Evolutionary conservation across 1,140 invertebrate species (phyloP), one percentile per base, ranked within the genome.

Genomic region (Drosophila guanche): DNA sequence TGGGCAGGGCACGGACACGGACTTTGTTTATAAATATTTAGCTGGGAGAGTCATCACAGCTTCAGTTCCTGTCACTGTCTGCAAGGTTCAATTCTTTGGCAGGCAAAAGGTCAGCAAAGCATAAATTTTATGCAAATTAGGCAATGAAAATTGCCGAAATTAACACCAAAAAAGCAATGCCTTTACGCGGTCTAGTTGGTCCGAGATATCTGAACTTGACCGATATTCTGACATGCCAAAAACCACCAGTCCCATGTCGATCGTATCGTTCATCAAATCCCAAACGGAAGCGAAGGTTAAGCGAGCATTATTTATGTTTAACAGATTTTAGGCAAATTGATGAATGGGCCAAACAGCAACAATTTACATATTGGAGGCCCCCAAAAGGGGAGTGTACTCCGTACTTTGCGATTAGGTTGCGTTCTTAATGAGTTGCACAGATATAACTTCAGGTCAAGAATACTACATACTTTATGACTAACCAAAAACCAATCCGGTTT

Each of bases 201-300:
- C 75, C 50, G 10, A 37, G 33, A 55, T 40, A 55, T 56, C 66
- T 77, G 83, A 85, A 86, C 81, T 85, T 85, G 81, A 81, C 81
- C 77, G 77, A 85, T 85, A 75, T 85, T 60, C 41, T 58, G 50
- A 59, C 53, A 68, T 42, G 42, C 37, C 29, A 29, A 42, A 47
- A 57, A 50, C 41, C 71, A 50, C 20, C 43, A 48, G 25, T 7
- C 70, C 70, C 53, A 40, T 48, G 55, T 41, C 37, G 27, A 72
- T 72, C 45, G 57, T 46, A 25, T 43, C 58, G 40, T 43, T 67
- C 59, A 41, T 48, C 45, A 51, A 54, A 54, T 23, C 37, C 40
- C 52, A 48, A 27, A 47, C 43, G 29, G 65, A 65, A 79, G 27
- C 47, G 68, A 88, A 85, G 83, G 83, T 53, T 66, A 70, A 16